Conservation (phyloP, 2,888 invertebrate species). For the Zele albiditarsus region DNA sequence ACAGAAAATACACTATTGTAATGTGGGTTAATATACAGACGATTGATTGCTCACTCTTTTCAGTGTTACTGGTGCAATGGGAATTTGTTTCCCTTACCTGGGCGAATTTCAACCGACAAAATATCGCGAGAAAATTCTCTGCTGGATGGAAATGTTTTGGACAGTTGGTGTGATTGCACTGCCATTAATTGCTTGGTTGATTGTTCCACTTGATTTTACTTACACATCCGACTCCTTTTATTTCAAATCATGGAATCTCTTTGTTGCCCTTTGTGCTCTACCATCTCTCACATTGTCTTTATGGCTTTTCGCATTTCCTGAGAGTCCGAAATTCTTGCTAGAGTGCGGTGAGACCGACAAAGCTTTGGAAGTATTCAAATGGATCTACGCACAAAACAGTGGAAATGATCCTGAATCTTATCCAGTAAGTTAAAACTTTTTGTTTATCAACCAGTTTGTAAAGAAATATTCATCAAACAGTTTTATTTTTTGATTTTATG, state of each 20-base stretch:
- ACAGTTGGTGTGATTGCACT: constrained; percentile 84
- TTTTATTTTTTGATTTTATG: neutral
- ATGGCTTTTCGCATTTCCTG: constrained; percentile 85
- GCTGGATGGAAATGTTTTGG: constrained; percentile 92
- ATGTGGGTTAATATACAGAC: no score
- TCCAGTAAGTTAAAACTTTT: constrained; percentile 76
- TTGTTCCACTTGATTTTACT: constrained; percentile 81
- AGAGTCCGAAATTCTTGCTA: constrained; percentile 88
- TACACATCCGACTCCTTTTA: constrained; percentile 77
- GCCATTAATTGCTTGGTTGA: constrained; percentile 85
- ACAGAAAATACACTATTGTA: no score
- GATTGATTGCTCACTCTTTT: constrained; percentile 46
- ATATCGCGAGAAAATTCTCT: constrained; percentile 85
- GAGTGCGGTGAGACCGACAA: constrained; percentile 86
- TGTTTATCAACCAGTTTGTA: neutral
- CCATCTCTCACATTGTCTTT: constrained; percentile 81
- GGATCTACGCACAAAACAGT: constrained; percentile 83
- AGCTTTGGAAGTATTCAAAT: constrained; percentile 80
- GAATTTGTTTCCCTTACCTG: constrained; percentile 86
- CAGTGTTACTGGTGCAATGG: constrained; percentile 88
- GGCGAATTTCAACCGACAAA: constrained; percentile 88
- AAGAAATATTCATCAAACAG: neutral
- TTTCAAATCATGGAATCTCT: constrained; percentile 88
- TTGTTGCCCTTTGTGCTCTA: constrained; percentile 83
- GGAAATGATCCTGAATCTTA: constrained; percentile 81